phyloP scores from a whole-genome alignment of 1,140 invertebrate species.

The Oncopodura yosiiana region DNA sequence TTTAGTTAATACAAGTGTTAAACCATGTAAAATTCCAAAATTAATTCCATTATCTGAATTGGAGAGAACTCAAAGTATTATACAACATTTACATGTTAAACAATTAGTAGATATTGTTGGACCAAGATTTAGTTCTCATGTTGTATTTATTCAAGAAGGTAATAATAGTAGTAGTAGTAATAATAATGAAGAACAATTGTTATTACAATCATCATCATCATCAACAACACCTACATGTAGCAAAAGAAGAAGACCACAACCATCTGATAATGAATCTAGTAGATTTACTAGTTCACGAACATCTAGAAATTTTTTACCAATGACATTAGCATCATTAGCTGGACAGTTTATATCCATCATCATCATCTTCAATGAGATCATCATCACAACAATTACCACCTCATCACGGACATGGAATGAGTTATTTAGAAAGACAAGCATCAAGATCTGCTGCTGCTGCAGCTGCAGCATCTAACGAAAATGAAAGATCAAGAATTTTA shows the following conservation, averaged over 20 bases:
- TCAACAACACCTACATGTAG: too few species aligned
- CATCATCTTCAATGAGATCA: not conserved
- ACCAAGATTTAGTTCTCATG: conserved; percentile 34
- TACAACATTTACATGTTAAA: conserved; percentile 45
- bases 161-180: too few species aligned
- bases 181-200: too few species aligned
- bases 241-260: too few species aligned
- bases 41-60: conserved; percentile 44
- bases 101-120: conserved; percentile 36
- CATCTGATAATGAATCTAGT: too few species aligned
- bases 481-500: too few species aligned
- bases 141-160: conserved; percentile 6
- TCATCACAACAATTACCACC: not conserved
- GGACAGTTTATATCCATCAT: conserved; percentile 19
- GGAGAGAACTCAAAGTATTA: conserved; percentile 48
- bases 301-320: conserved; percentile 23
- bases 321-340: conserved; percentile 27
- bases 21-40: conserved; percentile 41
- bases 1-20: conserved; percentile 40
- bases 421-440: too few species aligned
- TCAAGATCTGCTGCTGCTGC: too few species aligned
- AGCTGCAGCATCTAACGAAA: too few species aligned
- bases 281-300: too few species aligned
- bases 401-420: not conserved
- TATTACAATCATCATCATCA: too few species aligned